Conservation (phyloP, 2,888 invertebrate genomes). For the Drosophila setosimentum region DNA sequence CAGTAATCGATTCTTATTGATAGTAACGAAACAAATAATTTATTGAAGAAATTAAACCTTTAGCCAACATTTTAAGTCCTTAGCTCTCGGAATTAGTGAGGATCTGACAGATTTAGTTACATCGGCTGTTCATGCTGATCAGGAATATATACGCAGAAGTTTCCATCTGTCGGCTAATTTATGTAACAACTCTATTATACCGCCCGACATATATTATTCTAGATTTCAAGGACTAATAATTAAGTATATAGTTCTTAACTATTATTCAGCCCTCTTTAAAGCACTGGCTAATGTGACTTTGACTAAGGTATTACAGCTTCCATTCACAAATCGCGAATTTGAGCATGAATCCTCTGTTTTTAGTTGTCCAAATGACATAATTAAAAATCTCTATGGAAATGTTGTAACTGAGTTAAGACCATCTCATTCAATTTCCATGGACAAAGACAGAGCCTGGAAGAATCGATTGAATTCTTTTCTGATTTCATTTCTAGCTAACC, state of each 20-base stretch:
- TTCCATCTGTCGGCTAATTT: background rate
- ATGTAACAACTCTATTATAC: background rate
- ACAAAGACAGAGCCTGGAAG: background rate
- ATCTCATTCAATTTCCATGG: background rate
- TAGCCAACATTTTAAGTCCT: background rate
- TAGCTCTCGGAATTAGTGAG: background rate
- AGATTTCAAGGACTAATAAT: background rate
- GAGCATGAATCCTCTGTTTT: background rate
- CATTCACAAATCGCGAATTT: background rate
- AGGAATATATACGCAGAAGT: background rate
- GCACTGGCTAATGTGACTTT: background rate
- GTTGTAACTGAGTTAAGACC: background rate
- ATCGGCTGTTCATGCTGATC: background rate
- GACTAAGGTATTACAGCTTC: background rate
- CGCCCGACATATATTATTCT: background rate
- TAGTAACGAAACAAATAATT: background rate
- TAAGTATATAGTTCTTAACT: background rate
- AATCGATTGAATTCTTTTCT: conserved; percentile 2
- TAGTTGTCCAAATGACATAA: background rate
- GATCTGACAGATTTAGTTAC: background rate
- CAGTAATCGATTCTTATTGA: background rate
- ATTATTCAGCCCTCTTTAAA: background rate
- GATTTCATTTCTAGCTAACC: conserved; percentile 4
- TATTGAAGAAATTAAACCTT: background rate
- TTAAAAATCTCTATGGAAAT: background rate